Evolutionary conservation across 2,113 vertebrate species (phyloP).

Genomic region (Chroicocephalus ridibundus): DNA sequence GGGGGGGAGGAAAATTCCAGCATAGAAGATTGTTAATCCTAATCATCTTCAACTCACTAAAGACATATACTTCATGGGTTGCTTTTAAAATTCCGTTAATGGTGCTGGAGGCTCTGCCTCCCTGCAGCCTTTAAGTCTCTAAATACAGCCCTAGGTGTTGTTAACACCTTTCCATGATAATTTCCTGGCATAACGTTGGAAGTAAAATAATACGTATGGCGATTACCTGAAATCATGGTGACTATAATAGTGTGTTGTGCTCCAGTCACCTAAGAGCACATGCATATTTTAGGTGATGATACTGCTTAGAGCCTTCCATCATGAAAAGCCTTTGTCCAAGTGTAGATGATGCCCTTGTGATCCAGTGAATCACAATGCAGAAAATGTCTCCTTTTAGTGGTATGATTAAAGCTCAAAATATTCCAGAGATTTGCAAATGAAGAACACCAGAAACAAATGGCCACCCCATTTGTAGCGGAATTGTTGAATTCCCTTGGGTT

Average conservation of each 20-base stretch:
- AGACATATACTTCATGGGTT: not conserved
- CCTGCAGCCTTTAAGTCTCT: not conserved
- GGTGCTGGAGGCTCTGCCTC: not conserved
- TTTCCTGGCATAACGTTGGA: not conserved
- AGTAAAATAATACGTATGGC: not conserved
- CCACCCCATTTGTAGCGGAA: slow-evolving; percentile 12
- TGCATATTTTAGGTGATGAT: not conserved
- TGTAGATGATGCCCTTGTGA: not conserved
- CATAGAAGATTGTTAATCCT: not conserved
- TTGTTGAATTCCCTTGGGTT: slow-evolving; percentile 4
- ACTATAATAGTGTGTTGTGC: not conserved
- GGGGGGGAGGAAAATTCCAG: not conserved
- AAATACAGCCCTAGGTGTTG: not conserved
- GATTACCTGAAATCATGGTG: not conserved
- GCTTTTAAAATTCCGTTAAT: not conserved
- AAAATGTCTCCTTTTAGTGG: not conserved
- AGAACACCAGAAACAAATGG: slow-evolving; percentile 6
- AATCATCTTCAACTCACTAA: not conserved
- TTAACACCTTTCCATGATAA: not conserved
- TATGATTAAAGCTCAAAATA: slow-evolving; percentile 15
- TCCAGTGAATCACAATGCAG: not conserved
- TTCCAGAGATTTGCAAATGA: slow-evolving; percentile 19
- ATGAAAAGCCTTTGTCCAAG: not conserved
- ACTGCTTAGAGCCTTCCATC: not conserved
- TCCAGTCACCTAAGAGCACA: not conserved